These are phyloP conservation scores for Spinus pinus DNA, from an alignment of 2,797 vertebrate genomes.

Conservation along the genomic window DNA sequence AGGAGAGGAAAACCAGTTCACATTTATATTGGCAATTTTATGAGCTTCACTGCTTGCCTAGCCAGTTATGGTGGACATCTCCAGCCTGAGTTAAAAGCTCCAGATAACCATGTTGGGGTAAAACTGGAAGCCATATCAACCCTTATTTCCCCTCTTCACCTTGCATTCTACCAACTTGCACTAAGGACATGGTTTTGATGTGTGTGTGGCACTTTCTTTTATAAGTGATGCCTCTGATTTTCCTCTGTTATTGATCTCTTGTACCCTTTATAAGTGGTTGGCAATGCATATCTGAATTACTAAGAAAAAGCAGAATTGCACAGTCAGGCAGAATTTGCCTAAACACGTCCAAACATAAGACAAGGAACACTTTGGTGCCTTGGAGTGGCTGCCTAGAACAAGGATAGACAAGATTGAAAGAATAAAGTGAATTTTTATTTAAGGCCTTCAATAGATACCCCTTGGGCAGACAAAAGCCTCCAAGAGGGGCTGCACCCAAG, in stretches of 20 bases:
- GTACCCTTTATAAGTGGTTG: neutral
- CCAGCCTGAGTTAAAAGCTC: neutral
- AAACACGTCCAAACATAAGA: neutral
- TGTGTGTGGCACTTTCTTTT: neutral
- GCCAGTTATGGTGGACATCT: fast-evolving
- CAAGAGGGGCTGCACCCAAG: neutral
- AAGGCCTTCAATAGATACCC: neutral
- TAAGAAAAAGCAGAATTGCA: neutral
- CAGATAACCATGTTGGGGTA: neutral
- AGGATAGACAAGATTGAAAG: neutral
- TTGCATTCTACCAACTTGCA: neutral
- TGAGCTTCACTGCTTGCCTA: neutral
- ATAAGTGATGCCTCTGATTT: neutral
- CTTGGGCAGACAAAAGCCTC: neutral
- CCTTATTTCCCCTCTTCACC: neutral
- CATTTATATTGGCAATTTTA: neutral
- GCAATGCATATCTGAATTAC: neutral
- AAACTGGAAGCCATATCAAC: neutral
- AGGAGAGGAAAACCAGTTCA: neutral
- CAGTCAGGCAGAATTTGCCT: neutral
- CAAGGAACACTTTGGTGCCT: neutral
- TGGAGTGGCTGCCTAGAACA: neutral
- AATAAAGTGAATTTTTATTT: neutral
- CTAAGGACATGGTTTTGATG: neutral
- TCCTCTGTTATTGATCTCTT: neutral